Evolutionary conservation across 2,888 invertebrate species (phyloP), one percentile per base, ranked within the genome.

Genomic region (Exephanes ischioxanthus): DNA sequence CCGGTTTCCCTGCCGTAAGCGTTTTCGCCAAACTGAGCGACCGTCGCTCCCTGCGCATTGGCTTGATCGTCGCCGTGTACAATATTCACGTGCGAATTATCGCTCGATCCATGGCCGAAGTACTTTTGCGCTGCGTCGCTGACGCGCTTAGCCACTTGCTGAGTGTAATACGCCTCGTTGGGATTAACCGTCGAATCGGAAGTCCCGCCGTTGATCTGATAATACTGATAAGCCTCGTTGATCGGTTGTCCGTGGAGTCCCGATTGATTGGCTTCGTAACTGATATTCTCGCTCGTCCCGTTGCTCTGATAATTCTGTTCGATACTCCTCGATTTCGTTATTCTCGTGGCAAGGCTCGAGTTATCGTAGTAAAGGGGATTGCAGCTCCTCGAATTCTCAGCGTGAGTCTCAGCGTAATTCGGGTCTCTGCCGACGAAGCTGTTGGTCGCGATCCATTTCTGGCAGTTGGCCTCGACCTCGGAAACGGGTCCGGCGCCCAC

Each of bases 381-480:
- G 51, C 66, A 80, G 19, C n/a, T 37, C 3, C 80, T 70, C 11
- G 82, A 71, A 80, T 72, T 77, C 19, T 76, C 80, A 41, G 3
- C 22, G 0, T 26, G 41, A 14, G 67, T 67, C 19, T 80, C 85
- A 26, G 14, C 30, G 68, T 70, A 82, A 19, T n/a, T 61, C 1
- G 63, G 14, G 5, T 83, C 80, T 61, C 80, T 66, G 22, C 33
- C 73, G 14, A 53, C 30, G 61, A 80, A 83, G n/a, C 84, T 88
- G 51, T 87, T 91, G 0, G 90, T 75, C 2, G 90, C 88, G 3
- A 91, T 81, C 93, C 93, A 93, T 3, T 88, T 91, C 22, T 90
- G 89, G 72, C 92, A 92, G 63, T 89, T 90, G 6, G 92, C 90
- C 63, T 91, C 91, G n/a, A 87, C 83, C 26, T 90, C 91, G 41